A percentile compares a stretch with the other conserved stretches of the same genome.
phyloP scores from a whole-genome alignment of 1,140 invertebrate genomes.

The Sinella curviseta region DNA sequence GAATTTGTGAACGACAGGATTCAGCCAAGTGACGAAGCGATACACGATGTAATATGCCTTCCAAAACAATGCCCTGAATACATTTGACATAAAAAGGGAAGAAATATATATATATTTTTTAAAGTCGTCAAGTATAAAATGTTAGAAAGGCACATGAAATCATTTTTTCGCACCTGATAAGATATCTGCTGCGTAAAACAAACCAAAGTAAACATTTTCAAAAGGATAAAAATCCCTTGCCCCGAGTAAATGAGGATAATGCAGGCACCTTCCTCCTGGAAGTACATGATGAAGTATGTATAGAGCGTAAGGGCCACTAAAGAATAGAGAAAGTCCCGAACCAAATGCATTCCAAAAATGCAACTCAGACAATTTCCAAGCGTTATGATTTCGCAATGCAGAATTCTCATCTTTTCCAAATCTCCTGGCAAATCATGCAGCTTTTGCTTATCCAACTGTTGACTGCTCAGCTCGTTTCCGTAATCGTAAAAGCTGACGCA shows the following conservation, averaged over 20 bases:
- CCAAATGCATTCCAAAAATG: slow-evolving; percentile 41
- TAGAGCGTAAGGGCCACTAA: slow-evolving; percentile 33
- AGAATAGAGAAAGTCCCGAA: slow-evolving; percentile 31
- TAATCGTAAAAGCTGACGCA: slow-evolving; percentile 33
- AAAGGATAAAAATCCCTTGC: slow-evolving; percentile 21
- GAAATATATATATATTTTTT: too few species aligned
- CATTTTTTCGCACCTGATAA: too few species aligned
- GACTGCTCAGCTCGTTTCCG: slow-evolving; percentile 32
- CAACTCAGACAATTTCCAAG: slow-evolving; percentile 1
- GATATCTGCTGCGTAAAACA: slow-evolving; percentile 14
- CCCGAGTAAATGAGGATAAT: slow-evolving; percentile 22
- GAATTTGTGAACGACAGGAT: slow-evolving; percentile 13
- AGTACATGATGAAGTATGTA: slow-evolving; percentile 33
- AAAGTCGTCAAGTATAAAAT: too few species aligned
- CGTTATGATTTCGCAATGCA: slow-evolving; percentile 31
- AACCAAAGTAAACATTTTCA: slow-evolving; percentile 27
- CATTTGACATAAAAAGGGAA: too few species aligned
- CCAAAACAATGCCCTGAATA: too few species aligned
- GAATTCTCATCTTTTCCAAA: slow-evolving; percentile 41
- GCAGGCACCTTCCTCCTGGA: not conserved
- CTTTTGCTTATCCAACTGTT: not conserved
- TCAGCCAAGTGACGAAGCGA: not conserved
- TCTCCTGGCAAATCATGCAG: not conserved
- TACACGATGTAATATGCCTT: not conserved
- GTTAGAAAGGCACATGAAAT: too few species aligned